Evolutionary conservation across 2,113 vertebrate species (phyloP), one percentile per base, ranked within the genome.

Genomic region (Oreochromis niloticus): DNA sequence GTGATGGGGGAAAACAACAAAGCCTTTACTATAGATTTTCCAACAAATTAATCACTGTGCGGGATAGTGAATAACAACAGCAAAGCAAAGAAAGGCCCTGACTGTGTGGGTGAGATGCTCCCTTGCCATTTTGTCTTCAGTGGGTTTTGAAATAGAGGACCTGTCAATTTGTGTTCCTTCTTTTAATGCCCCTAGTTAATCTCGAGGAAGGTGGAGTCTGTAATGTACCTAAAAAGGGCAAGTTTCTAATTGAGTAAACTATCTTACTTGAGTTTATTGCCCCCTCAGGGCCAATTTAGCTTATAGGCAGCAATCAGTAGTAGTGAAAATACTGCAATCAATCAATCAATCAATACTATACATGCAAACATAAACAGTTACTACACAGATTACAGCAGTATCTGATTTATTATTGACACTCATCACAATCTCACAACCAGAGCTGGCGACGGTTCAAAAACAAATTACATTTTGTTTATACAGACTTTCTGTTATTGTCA

Each of bases 11-110:
- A 89, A 86, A 91, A 88, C 87, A 93, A 95, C 92, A 95, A 95
- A 95, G 94, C 89, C 91, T 95, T 80, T 88, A 66, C 91, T 95
- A 96, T 96, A 93, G 96, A 96, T 96, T 96, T 95, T 95, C 92
- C 83, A 93, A 90, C 94, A 94, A 95, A 96, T 95, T 94, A 95
- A 95, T 89, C 93, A 94, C 89, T 88, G 81, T 89, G 89, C 93
- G 89, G 91, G 85, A 91, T 88, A 84, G 89, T 88, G 92, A 93
- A 94, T 86, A 92, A 92, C 63, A 89, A 87, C 82, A 82, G 90
- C 82, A 83, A 86, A 90, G 89, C 89, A 88, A 85, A 89, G 93
- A 93, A 91, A 94, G 95, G 89, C 92, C 96, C 94, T 90, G 75
- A 84, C 82, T 88, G 93, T 80, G 92, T 93, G 93, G 91, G 95